Conservation (phyloP, 2,113 vertebrate species). For the Etheostoma spectabile region DNA sequence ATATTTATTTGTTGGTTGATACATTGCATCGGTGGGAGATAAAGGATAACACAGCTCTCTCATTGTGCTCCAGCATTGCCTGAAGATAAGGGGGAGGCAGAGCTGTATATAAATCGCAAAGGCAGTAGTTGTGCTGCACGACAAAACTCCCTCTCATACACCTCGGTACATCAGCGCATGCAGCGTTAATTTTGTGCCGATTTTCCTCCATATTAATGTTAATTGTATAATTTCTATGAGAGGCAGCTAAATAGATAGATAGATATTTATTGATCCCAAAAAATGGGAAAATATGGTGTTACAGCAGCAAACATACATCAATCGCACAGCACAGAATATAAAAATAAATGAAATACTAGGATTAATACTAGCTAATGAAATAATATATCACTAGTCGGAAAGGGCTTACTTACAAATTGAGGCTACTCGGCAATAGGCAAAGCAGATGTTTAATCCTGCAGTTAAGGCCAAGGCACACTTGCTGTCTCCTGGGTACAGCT, state of each 20-base stretch:
- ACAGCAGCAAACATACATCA: too few relatives aligned
- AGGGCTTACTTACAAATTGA: conserved; percentile 71
- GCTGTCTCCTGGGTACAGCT: conserved; percentile 63
- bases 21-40: conserved; percentile 31
- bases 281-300: too few relatives aligned
- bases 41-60: conserved; percentile 34
- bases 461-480: conserved; percentile 65
- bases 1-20: conserved; percentile 66
- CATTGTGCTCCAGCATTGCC: conserved; percentile 32
- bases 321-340: too few relatives aligned
- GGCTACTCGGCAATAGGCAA: conserved; percentile 62
- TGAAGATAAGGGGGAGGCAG: conserved; percentile 56
- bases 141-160: conserved; percentile 38
- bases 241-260: neutral
- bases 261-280: too few relatives aligned
- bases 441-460: conserved; percentile 79
- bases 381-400: conserved; percentile 69
- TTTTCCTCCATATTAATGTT: conserved; percentile 30
- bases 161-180: neutral
- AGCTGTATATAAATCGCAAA: conserved; percentile 32
- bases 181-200: conserved; percentile 16
- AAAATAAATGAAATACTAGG: too few relatives aligned
- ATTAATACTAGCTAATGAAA: conserved; percentile 72
- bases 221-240: conserved; percentile 61
- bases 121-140: conserved; percentile 6